Conservation (phyloP, 2,113 vertebrate species). For the Paradoxurus hermaphroditus region DNA sequence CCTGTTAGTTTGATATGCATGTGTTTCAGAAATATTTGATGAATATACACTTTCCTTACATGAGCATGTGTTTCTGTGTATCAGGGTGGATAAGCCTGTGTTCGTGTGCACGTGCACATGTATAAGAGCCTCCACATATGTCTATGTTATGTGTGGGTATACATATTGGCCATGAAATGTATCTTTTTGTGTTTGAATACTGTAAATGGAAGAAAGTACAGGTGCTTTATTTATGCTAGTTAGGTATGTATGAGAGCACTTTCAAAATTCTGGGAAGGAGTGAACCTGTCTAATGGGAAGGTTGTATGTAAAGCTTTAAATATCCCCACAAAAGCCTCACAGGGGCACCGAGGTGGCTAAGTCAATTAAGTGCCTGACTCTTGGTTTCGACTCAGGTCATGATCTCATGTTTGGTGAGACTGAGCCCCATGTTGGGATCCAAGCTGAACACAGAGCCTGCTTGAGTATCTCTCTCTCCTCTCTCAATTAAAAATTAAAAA, state of each 20-base stretch:
- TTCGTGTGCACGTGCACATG: not conserved
- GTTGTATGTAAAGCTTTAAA: not conserved
- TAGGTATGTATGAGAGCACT: not conserved
- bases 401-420: no score
- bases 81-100: not conserved
- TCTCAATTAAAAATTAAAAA: no score
- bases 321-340: not conserved
- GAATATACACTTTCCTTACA: not conserved
- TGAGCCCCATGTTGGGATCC: no score
- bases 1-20: not conserved
- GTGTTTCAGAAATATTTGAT: not conserved
- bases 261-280: not conserved
- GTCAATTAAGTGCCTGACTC: no score
- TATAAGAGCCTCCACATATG: not conserved
- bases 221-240: not conserved
- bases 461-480: no score
- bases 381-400: no score
- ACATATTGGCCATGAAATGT: not conserved
- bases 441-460: no score
- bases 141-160: not conserved
- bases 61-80: not conserved
- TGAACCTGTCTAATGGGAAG: not conserved
- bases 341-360: not conserved
- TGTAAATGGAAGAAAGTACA: not conserved
- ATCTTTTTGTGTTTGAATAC: not conserved